Percentiles rank a stretch among this genome's conserved stretches.
Evolutionary conservation across 2,888 invertebrate species (phyloP).

Genomic region (Diploptera punctata): DNA sequence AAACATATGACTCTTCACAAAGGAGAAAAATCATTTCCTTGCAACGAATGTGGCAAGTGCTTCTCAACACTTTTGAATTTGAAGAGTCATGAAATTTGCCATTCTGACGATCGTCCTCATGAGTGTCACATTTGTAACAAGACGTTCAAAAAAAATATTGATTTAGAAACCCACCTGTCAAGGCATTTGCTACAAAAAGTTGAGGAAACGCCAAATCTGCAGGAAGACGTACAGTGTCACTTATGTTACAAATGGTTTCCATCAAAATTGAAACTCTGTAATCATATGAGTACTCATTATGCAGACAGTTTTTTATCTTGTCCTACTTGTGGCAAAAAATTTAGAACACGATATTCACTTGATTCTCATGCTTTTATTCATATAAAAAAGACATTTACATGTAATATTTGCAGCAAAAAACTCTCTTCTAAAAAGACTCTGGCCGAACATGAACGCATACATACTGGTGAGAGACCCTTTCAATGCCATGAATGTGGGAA

Average conservation of each 20-base stretch:
- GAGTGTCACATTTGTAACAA: constrained; percentile 33
- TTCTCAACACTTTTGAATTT: constrained; percentile 15
- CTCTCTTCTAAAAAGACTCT: constrained; percentile 6
- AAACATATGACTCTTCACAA: constrained; percentile 26
- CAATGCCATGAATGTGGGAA: constrained; percentile 27
- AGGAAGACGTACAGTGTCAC: constrained; percentile 2
- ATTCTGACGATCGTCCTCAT: constrained; percentile 25
- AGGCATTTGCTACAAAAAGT: neutral
- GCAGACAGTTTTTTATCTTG: constrained; percentile 9
- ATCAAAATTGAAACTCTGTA: constrained; percentile 3
- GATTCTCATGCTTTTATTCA: neutral
- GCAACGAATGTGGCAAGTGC: constrained; percentile 26
- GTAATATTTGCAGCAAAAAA: constrained; percentile 23
- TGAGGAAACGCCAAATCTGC: no score
- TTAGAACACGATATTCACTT: neutral
- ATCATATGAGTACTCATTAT: constrained; percentile 28
- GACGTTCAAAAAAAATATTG: constrained; percentile 25
- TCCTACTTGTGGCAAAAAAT: neutral
- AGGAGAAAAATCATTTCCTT: constrained; percentile 13
- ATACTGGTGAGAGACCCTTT: constrained; percentile 29
- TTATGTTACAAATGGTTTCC: constrained; percentile 19
- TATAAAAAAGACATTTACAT: neutral
- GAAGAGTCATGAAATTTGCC: constrained; percentile 14
- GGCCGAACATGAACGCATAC: constrained; percentile 28
- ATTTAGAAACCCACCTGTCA: constrained; percentile 19